These are phyloP conservation scores for Tangara arthus DNA, from an alignment of 2,797 vertebrate genomes.

Conservation along the genomic window DNA sequence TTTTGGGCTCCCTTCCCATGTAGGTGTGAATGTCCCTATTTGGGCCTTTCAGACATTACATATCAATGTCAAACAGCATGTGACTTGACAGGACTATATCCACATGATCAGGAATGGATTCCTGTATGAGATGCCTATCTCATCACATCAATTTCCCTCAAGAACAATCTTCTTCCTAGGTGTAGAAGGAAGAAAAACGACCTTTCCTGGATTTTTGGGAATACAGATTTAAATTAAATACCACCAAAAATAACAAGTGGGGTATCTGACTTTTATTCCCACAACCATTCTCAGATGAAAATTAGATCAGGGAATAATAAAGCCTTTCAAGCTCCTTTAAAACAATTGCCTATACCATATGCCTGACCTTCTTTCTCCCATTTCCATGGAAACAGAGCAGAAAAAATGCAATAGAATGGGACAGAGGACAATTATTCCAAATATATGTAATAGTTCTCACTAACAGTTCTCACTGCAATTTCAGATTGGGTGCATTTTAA, in stretches of 20 bases:
- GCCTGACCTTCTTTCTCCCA: not conserved
- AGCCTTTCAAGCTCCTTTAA: not conserved
- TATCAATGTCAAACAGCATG: not conserved
- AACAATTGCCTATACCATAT: not conserved
- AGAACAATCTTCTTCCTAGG: not conserved
- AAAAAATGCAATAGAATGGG: not conserved
- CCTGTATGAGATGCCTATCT: not conserved
- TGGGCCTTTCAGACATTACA: not conserved
- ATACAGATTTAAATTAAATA: not conserved
- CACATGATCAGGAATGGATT: not conserved
- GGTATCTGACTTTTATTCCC: not conserved
- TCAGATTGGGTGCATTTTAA: not conserved
- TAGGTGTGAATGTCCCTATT: not conserved
- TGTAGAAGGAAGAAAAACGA: not conserved
- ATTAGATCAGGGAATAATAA: not conserved
- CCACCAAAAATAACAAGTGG: not conserved
- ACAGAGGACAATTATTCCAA: not conserved
- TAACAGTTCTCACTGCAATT: not conserved
- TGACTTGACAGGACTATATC: not conserved
- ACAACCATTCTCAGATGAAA: not conserved
- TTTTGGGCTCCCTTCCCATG: not conserved
- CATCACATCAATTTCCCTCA: not conserved
- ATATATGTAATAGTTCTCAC: not conserved
- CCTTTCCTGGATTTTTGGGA: not conserved
- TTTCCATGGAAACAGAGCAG: constrained; percentile 25